phyloP scores from a whole-genome alignment of 2,888 invertebrate genomes.

The Drosophila histrio region DNA sequence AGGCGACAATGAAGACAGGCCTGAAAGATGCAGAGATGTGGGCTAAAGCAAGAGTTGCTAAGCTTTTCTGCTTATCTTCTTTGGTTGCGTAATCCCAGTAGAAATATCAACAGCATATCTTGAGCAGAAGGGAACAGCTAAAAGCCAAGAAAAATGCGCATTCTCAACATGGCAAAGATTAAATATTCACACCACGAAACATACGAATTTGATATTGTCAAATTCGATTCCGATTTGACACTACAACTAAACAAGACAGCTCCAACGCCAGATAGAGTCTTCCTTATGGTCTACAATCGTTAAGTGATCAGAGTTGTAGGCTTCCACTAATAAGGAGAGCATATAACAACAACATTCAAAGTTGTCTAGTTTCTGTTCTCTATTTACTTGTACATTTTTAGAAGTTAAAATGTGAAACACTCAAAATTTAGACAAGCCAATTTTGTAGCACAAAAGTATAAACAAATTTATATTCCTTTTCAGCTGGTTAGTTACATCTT shows the following conservation, averaged over 20 bases:
- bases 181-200: background rate
- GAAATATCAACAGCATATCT: constrained; percentile 39
- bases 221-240: background rate
- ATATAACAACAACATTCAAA: background rate
- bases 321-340: background rate
- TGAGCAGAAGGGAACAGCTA: constrained; percentile 8
- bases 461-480: too few species aligned
- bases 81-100: constrained; percentile 38
- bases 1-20: background rate
- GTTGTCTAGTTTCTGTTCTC: background rate
- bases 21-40: background rate
- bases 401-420: background rate
- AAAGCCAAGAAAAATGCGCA: background rate
- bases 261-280: background rate
- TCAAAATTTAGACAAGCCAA: background rate
- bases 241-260: background rate
- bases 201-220: background rate
- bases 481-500: too few species aligned
- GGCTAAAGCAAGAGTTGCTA: constrained; percentile 16
- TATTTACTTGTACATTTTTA: background rate
- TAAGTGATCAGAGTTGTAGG: background rate
- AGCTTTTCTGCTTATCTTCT: constrained; percentile 51
- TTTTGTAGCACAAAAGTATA: too few species aligned
- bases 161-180: background rate
- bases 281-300: background rate